A percentile compares a stretch with the other conserved stretches of the same genome.
phyloP scores from a whole-genome alignment of 2,888 invertebrate species.

The Psylliodes chrysocephalus region DNA sequence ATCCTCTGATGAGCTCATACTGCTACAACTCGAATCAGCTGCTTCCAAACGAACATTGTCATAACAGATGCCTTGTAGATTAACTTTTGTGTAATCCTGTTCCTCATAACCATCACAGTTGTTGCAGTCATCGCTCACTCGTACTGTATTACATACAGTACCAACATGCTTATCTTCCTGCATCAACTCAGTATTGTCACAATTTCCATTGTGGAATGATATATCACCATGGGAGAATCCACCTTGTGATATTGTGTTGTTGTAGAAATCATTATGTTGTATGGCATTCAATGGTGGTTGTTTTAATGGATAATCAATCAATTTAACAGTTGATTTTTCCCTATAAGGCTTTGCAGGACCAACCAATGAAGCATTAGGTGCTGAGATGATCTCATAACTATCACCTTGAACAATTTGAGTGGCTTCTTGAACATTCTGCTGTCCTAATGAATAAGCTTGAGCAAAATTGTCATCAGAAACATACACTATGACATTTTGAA shows the following conservation, averaged over 20 bases:
- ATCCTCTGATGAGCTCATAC: constrained; percentile 65
- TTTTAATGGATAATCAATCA: constrained; percentile 20
- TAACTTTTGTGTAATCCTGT: constrained; percentile 58
- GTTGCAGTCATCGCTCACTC: constrained; percentile 56
- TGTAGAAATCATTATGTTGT: constrained; percentile 38
- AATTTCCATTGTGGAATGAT: constrained; percentile 56
- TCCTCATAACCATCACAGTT: constrained; percentile 55
- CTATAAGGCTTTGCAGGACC: constrained; percentile 21
- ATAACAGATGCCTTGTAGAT: constrained; percentile 63
- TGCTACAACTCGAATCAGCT: constrained; percentile 69
- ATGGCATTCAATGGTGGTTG: constrained; percentile 8
- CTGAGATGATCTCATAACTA: constrained; percentile 19
- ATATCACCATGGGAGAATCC: constrained; percentile 57
- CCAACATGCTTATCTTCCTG: constrained; percentile 52
- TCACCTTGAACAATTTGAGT: constrained; percentile 36
- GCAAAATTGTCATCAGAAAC: constrained; percentile 70
- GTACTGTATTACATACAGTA: constrained; percentile 46
- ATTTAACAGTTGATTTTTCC: constrained; percentile 25
- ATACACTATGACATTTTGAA: constrained; percentile 70
- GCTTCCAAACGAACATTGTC: constrained; percentile 71
- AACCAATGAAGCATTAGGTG: constrained; percentile 15
- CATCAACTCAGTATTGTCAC: constrained; percentile 52
- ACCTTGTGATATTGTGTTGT: constrained; percentile 33
- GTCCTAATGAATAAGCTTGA: constrained; percentile 66
- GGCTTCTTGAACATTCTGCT: constrained; percentile 61